Evolutionary conservation across 2,797 vertebrate species (phyloP), one percentile per base, ranked within the genome.

Genomic region (Sebastes minor): DNA sequence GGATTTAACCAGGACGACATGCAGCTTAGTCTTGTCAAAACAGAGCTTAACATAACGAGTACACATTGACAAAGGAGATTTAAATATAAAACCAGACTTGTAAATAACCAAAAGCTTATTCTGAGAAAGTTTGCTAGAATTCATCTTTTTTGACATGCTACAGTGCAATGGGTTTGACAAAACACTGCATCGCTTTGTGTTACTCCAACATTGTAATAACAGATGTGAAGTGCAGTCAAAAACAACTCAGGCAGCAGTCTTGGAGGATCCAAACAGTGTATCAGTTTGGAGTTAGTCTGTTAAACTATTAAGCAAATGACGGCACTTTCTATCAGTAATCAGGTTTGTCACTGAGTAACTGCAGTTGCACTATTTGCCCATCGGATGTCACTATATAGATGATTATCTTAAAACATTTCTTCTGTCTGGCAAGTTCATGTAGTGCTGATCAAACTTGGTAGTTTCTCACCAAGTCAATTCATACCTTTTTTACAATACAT

Each of bases 331-430:
- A 11, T 32, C n/a, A 46, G 14, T 35, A 3, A 59, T 57, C 13
- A n/a, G n/a, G 10, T 4, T 69, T 52, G 14, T 57, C 30, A 71
- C 42, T 3, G 12, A 61, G 1, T 35, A 67, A 18, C 64, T 94
- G 92, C 82, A 94, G 86, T 94, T 92, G 11, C 89, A 86, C 42
- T 13, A 9, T 88, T 89, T 85, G 72, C 18, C 92, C 94, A 94
- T 86, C 52, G 82, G 91, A 66, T 94, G 94, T 93, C 94, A 90
- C 89, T 92, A 84, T 86, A 84, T 86, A 86, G 71, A 86, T 67
- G 71, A 77, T 82, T 76, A 88, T 89, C 56, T 59, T 35, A 30
- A 72, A 46, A 32, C 18, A 61, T 46, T 35, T 64, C 33, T 25
- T 3, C 30, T 57, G 8, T 33, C n/a, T 74, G 42, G 18, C n/a